A percentile compares a stretch with the other conserved stretches of the same genome.
phyloP scores from a whole-genome alignment of 1,140 invertebrate genomes.

The Aphis craccivora region DNA sequence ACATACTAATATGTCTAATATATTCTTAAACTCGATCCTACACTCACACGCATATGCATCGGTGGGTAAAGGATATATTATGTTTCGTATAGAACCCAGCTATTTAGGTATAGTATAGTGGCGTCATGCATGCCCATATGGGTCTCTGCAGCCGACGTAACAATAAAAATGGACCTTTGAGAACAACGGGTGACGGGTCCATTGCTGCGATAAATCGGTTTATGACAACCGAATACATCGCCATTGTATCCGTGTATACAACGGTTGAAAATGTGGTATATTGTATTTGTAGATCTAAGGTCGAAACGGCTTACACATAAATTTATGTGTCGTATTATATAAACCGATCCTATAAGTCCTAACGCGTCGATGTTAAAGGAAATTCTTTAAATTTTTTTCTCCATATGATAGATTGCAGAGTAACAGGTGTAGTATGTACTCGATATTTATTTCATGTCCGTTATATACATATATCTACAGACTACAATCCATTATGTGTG shows the following conservation, averaged over 20 bases:
- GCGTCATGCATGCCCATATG: neutral
- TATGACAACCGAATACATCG: neutral
- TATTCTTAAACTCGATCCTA: neutral
- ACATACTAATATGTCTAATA: neutral
- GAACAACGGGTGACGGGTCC: constrained; percentile 9
- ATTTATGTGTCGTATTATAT: neutral
- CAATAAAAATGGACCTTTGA: constrained; percentile 22
- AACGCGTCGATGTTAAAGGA: neutral
- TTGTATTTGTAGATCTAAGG: neutral
- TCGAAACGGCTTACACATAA: neutral
- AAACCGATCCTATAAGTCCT: neutral
- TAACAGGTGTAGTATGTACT: neutral
- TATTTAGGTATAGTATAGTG: neutral
- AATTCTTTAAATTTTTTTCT: neutral
- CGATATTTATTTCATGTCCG: neutral
- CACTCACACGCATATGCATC: neutral
- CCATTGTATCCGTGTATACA: neutral
- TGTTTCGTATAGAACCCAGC: neutral
- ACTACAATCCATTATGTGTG: neutral
- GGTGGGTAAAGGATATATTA: neutral
- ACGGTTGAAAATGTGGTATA: neutral
- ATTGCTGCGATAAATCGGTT: constrained; percentile 26
- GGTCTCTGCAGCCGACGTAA: neutral
- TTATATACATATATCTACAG: neutral
- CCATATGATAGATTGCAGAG: too few species aligned